Evolutionary conservation across 2,797 vertebrate species (phyloP).

Genomic region (Sebastes matsubarae): DNA sequence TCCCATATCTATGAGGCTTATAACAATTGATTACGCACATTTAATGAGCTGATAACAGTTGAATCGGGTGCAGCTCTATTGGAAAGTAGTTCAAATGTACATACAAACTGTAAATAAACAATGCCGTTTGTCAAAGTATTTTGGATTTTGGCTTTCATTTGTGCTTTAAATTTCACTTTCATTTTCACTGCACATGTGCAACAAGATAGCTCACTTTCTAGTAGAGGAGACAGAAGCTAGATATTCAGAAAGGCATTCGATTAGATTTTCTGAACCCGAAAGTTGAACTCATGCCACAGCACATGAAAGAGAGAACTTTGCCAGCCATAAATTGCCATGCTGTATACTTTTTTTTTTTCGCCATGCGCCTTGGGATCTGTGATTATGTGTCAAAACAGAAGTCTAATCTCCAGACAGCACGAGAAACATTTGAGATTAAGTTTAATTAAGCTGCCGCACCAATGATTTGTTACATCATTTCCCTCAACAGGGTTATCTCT

Average conservation of each 20-base stretch:
- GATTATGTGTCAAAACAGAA: slow-evolving; percentile 48
- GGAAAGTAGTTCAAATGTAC: not conserved
- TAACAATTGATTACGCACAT: too few species aligned
- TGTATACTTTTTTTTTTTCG: slow-evolving; percentile 4
- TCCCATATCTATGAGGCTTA: too few species aligned
- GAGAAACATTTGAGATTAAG: slow-evolving; percentile 40
- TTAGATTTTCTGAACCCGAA: not conserved
- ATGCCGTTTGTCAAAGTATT: not conserved
- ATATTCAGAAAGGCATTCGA: not conserved
- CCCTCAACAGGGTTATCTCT: slow-evolving; percentile 51
- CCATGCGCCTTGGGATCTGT: slow-evolving; percentile 2
- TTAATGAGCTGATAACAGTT: too few species aligned
- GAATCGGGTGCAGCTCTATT: not conserved
- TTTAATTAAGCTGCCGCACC: slow-evolving; percentile 48
- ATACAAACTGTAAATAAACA: not conserved
- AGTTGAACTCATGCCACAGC: slow-evolving; percentile 21
- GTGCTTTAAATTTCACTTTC: not conserved
- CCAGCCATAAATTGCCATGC: slow-evolving; percentile 17
- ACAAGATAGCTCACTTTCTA: not conserved
- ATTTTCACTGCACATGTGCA: not conserved
- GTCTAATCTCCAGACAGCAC: slow-evolving; percentile 49
- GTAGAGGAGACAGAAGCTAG: not conserved
- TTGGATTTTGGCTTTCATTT: not conserved
- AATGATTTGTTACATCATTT: slow-evolving; percentile 52
- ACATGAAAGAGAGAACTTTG: slow-evolving; percentile 24